Conservation (phyloP, 1,140 invertebrate genomes). For the Aethina tumida region DNA sequence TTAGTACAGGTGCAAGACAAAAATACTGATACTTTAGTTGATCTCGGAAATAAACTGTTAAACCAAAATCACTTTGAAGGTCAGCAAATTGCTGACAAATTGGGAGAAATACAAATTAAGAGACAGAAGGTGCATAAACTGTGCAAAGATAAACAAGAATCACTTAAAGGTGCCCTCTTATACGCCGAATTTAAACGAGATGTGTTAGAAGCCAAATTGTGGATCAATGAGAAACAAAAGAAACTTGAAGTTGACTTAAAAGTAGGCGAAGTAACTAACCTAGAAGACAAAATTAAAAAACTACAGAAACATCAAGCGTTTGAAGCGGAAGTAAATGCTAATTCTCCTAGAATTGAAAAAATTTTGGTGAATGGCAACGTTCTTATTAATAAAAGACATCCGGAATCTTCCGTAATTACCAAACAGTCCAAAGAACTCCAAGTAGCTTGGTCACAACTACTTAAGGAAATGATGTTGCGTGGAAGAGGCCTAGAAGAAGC, state of each 20-base stretch:
- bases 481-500: constrained; percentile 92
- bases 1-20: constrained; percentile 76
- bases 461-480: constrained; percentile 56
- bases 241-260: constrained; percentile 67
- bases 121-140: constrained; percentile 59
- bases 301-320: constrained; percentile 98
- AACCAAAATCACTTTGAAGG: constrained; percentile 92
- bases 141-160: constrained; percentile 49
- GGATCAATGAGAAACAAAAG: constrained; percentile 91
- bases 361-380: constrained; percentile 63
- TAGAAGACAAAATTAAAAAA: constrained; percentile 88
- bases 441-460: constrained; percentile 68
- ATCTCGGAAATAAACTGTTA: constrained; percentile 84
- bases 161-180: constrained; percentile 69
- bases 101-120: constrained; percentile 61
- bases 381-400: constrained; percentile 55
- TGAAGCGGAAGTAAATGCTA: constrained; percentile 86
- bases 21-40: constrained; percentile 65
- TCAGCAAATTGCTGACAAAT: constrained; percentile 62
- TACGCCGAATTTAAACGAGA: constrained; percentile 87
- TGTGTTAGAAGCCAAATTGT: constrained; percentile 76
- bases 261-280: constrained; percentile 58
- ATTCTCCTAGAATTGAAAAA: constrained; percentile 75
- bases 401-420: constrained; percentile 64
- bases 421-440: constrained; percentile 60